Evolutionary conservation across 2,113 vertebrate genomes (phyloP), one percentile per base, ranked within the genome.

Genomic region (Aythya baeri): DNA sequence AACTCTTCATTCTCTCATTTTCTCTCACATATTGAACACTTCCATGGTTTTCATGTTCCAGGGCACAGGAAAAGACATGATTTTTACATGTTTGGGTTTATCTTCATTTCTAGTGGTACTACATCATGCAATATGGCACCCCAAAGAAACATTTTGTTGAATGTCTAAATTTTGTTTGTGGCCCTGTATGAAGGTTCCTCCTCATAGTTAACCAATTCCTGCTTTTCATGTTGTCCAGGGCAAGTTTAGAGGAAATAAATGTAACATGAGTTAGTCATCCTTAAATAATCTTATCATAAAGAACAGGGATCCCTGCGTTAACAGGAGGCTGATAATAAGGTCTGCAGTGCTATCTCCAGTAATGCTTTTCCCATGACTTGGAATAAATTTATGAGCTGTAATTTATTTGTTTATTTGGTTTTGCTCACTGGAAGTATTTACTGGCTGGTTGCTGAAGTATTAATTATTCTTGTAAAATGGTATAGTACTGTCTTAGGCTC

Each of bases 331-430:
- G 77, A 62, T 87, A 92, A 87, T 84, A 73, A 93, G 13, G 54
- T 92, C 41, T 73, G 80, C 83, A 75, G 20, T 72, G 76, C 34
- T 83, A 38, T 91, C 54, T 88, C 71, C 71, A 84, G n/a, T 36
- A 85, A 22, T 27, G 76, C 76, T 86, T 76, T 87, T 66, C 78
- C 82, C 54, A 1, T 92, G 58, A 43, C 74, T 92, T 58, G 59
- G 71, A 76, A 91, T 59, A 67, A 73, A 93, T 93, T 73, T 66
- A 95, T 50, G 13, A 93, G 25, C 66, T 76, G 70, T 27, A 86
- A 54, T 93, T 86, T 95, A 55, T 87, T 80, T 94, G 29, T 91
- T 96, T 86, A 43, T 72, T 94, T 90, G 65, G 61, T 57, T 92
- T 89, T 85, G 55, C 83, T 96, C 83, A 87, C 71, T 0, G 1